Evolutionary conservation across 2,888 invertebrate genomes (phyloP).

Genomic region (Athalia rosae): DNA sequence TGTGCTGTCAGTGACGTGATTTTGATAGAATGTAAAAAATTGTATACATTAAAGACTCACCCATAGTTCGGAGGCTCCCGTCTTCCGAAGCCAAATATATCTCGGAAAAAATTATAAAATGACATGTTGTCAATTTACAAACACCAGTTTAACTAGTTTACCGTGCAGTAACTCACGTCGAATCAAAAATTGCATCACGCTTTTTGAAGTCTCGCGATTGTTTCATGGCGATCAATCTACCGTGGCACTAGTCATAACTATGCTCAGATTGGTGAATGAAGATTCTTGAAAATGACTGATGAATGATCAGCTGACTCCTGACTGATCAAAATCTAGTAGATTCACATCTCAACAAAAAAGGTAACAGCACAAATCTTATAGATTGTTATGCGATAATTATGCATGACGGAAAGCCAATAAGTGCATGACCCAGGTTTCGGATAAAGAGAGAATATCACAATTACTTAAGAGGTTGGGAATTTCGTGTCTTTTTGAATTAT

Average conservation of each 20-base stretch:
- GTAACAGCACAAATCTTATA: no score
- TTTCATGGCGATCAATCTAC: neutral
- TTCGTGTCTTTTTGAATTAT: no score
- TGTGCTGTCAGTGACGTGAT: neutral
- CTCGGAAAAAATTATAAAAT: slow-evolving; percentile 61
- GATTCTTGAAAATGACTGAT: no score
- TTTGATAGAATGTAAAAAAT: neutral
- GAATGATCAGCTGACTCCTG: no score
- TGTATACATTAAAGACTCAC: slow-evolving; percentile 51
- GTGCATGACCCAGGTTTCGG: no score
- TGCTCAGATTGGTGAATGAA: neutral
- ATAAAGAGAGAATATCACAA: no score
- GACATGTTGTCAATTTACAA: slow-evolving; percentile 55
- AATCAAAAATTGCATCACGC: slow-evolving; percentile 39
- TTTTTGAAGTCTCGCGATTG: slow-evolving; percentile 36
- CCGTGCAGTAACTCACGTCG: slow-evolving; percentile 13
- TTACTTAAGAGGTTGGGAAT: no score
- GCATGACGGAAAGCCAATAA: no score
- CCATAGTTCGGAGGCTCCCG: slow-evolving; percentile 54
- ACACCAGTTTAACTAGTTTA: neutral
- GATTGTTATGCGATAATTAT: no score
- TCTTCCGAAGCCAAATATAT: slow-evolving; percentile 56
- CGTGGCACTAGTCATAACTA: slow-evolving; percentile 13
- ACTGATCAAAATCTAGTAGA: no score
- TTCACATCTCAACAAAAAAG: no score